Evolutionary conservation across 2,888 invertebrate genomes (phyloP).

Genomic region (Perdita meconis): DNA sequence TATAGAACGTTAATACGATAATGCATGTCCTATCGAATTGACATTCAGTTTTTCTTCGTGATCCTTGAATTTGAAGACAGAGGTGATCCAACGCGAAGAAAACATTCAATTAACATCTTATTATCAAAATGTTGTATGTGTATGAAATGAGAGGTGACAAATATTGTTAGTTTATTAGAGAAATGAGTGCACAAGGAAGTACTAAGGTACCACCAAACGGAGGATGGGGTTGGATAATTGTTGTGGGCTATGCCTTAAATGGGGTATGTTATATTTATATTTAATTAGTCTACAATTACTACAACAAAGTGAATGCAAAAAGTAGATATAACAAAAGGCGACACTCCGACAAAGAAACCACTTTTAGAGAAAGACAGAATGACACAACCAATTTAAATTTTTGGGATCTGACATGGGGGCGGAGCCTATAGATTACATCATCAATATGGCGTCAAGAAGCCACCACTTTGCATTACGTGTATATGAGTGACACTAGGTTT

Average conservation of each 20-base stretch:
- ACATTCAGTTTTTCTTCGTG: neutral
- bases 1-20: neutral
- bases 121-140: neutral
- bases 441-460: too few species aligned
- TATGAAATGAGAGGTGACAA: neutral
- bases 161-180: neutral
- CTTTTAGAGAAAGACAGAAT: neutral
- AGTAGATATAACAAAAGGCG: too few species aligned
- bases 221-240: constrained; percentile 88
- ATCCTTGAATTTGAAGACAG: neutral
- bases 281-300: neutral
- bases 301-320: neutral
- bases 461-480: too few species aligned
- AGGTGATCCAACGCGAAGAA: neutral
- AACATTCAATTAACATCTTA: neutral
- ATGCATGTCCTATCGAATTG: neutral
- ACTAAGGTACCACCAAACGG: constrained; percentile 86
- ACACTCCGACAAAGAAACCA: neutral
- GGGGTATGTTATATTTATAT: constrained; percentile 85
- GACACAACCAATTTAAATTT: too few species aligned
- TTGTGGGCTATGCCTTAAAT: constrained; percentile 86
- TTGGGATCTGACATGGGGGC: too few species aligned
- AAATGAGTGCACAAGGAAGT: constrained; percentile 21
- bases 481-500: too few species aligned
- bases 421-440: too few species aligned